phyloP scores from a whole-genome alignment of 2,797 vertebrate genomes.

The Erpetoichthys calabaricus region DNA sequence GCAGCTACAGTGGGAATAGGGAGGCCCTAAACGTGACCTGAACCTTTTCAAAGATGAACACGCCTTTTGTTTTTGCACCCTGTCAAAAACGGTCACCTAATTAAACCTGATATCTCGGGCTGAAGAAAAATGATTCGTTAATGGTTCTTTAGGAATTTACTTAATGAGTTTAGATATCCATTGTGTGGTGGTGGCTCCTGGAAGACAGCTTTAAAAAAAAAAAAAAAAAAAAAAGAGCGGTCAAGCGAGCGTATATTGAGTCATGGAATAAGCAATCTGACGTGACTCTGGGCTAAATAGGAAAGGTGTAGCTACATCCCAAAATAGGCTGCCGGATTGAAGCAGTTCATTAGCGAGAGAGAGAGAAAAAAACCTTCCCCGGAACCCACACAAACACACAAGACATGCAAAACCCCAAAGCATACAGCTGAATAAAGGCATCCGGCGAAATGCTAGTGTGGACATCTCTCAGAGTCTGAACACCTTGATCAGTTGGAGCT shows the following conservation, averaged over 20 bases:
- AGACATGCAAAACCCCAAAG: too few species aligned
- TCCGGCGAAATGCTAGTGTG: constrained; percentile 32
- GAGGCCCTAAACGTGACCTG: constrained; percentile 67
- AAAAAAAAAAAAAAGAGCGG: constrained; percentile 31
- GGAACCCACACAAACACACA: too few species aligned
- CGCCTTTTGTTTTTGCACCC: constrained; percentile 88
- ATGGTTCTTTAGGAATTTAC: constrained; percentile 86
- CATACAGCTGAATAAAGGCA: constrained; percentile 35
- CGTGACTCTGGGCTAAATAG: constrained; percentile 42
- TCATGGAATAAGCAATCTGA: constrained; percentile 30
- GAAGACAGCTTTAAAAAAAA: constrained; percentile 29
- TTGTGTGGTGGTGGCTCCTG: constrained; percentile 63
- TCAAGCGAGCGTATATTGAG: constrained; percentile 41
- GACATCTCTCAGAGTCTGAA: constrained; percentile 39
- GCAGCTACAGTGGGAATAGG: constrained; percentile 52
- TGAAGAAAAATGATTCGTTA: constrained; percentile 69
- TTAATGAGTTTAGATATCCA: constrained; percentile 96
- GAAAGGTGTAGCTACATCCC: constrained; percentile 58
- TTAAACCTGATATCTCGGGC: constrained; percentile 88
- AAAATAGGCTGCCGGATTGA: constrained; percentile 31
- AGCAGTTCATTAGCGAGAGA: constrained; percentile 62
- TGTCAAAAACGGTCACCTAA: constrained; percentile 89
- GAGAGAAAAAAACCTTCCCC: constrained; percentile 32
- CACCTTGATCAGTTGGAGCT: constrained; percentile 75
- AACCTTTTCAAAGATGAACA: constrained; percentile 74